Base-by-base conservation (phyloP, 2,888 invertebrate genomes). In the Spisula solida region DNA sequence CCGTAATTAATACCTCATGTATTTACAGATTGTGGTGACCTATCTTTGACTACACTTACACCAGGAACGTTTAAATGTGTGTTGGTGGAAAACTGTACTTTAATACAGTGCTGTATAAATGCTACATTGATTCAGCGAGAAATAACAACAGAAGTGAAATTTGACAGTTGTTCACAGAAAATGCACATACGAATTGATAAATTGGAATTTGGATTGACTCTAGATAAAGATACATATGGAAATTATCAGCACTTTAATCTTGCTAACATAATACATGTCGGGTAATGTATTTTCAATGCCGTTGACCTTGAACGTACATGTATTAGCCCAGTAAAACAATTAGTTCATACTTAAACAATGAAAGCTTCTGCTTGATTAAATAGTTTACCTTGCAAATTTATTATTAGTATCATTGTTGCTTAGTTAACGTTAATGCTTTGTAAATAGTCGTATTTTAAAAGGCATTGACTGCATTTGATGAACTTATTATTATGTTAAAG, bases 91-190 rank as follows among this genome's bases (percentile, higher is more conserved):
- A 80, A 82, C 41, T 92, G 92, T 31, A 81, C 84, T 14, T 78
- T 75, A 2, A 56, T 92, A 2, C 81, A 90, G 25, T 92, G 91
- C 41, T 92, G 92, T 86, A n/a, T 90, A 25, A 78, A 86, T 51
- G 86, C 88, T 14, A 20, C 82, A 25, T n/a, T 90, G 25, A 82
- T 88, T 5, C 82, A 85, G 16, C 81, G 90, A n/a, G 60, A 41
- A 1, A 47, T 83, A 25, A 16, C 25, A n/a, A n/a, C 70, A 12
- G 41, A 75, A 16, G n/a, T 83, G 2, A 70, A 51, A 14, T 34
- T 83, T 29, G 83, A 83, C n/a, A 1, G 31, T 47, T 83, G 83
- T 47, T n/a, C 34, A 48, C 66, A 8, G 75, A 83, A 48, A 31
- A 41, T 83, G 16, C 29, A 70, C 14, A 47, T 83, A 18, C 16